Base-by-base conservation (phyloP, 2,888 invertebrate genomes). In the Lampropteryx suffumata region DNA sequence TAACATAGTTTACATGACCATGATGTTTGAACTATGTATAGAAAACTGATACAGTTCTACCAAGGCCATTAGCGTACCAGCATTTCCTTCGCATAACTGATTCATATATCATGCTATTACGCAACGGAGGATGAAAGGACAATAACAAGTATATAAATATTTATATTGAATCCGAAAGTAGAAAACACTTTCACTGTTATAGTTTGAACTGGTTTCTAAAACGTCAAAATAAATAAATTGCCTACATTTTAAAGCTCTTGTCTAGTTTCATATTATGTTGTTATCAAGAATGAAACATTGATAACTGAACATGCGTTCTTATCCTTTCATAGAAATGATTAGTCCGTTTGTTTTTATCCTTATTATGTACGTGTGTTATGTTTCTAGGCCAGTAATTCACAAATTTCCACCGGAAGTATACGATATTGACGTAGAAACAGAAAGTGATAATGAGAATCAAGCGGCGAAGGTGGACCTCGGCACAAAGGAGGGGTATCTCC, bases 401-500 rank as follows among this genome's bases (percentile, higher is more conserved):
- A 88, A 81, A 70, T 70, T 84, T 55, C 79, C 94, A 67, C 96
- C 97, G 73, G 97, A 98, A 82, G 91, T 96, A 10, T 98, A 97
- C 80, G 97, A 98, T 87, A 94, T 97, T 57, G 98, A 98, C 82
- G 94, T 95, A 5, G 96, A 97, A 79, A 92, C 92, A 45, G 97
- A 98, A 84, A 93, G 93, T 63, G 93, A 94, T 60, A 95, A 96
- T 78, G 95, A 95, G 79, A 94, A 93, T 67, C 92, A 92, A 76
- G 85, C 91, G 50, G 91, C 93, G 1, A 94, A 94, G 72, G 92
- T 92, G 63, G 95, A 95, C 74, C 92, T 94, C 50, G 95, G 97
- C 59, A 95, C 96, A 40, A 98, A 97, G 85, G 95, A 97, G 82
- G 98, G 98, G 0, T 97, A 95, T 89, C 87, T 98, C 66, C 92